phyloP scores from a whole-genome alignment of 2,888 invertebrate genomes.

The Ormyrus labotus region DNA sequence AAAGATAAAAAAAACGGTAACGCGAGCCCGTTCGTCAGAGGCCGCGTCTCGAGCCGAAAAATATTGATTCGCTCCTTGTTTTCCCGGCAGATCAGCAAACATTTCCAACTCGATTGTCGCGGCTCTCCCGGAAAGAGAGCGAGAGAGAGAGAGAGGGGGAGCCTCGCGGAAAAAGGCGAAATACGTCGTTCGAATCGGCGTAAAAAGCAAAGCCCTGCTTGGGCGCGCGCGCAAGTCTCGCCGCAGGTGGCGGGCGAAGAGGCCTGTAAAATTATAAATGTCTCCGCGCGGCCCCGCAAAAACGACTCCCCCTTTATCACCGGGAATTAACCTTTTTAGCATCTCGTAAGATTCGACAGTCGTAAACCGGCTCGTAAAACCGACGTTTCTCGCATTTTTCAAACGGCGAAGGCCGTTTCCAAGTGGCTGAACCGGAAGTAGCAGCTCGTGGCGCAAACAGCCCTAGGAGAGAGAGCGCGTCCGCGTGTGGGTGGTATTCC shows the following conservation, averaged over 20 bases:
- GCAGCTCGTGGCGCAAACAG: conserved; percentile 53
- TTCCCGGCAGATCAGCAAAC: conserved; percentile 2
- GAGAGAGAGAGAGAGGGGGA: not conserved
- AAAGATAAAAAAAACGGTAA: too few relatives aligned
- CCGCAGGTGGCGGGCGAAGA: not conserved
- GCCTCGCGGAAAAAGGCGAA: too few relatives aligned
- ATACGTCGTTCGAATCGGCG: not conserved
- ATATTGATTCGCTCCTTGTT: conserved; percentile 11
- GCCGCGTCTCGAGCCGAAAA: not conserved
- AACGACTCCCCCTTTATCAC: conserved; percentile 42
- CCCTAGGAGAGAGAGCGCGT: not conserved
- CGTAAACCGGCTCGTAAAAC: conserved; percentile 44
- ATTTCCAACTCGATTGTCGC: conserved; percentile 18
- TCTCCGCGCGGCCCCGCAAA: not conserved
- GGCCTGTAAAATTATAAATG: conserved; percentile 36
- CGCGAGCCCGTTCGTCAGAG: too few relatives aligned
- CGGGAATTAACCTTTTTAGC: conserved; percentile 52
- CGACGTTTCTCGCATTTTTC: conserved; percentile 50
- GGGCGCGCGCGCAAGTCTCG: not conserved
- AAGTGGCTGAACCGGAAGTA: conserved; percentile 54
- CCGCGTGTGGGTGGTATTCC: too few relatives aligned
- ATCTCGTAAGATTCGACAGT: conserved; percentile 52
- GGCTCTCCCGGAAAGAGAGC: not conserved
- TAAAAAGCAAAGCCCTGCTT: conserved; percentile 3
- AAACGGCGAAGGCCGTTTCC: conserved; percentile 38